Conservation (phyloP, 2,113 vertebrate species). For the Azemiops feae region DNA sequence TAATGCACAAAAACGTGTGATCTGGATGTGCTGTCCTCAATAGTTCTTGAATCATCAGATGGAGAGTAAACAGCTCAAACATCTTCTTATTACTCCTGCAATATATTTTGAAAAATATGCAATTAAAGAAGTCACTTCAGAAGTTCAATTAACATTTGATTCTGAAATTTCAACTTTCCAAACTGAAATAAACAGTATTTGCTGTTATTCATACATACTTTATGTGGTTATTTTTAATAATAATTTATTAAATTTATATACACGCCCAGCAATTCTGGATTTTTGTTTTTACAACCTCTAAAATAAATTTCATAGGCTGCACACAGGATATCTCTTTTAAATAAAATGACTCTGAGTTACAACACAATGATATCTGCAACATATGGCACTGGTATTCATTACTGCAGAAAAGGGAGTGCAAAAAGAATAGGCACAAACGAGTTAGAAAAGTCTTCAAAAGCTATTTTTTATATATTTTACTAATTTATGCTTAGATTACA, state of each 20-base stretch:
- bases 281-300: neutral
- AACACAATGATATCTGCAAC: neutral
- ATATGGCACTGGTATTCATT: neutral
- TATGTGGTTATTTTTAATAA: neutral
- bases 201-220: neutral
- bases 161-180: neutral
- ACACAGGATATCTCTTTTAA: neutral
- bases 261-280: neutral
- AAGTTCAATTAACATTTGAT: neutral
- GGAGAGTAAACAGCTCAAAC: conserved; percentile 83
- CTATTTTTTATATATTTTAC: neutral
- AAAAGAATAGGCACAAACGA: neutral
- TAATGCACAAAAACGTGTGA: conserved; percentile 80
- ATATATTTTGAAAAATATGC: conserved; percentile 50
- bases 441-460: neutral
- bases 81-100: conserved; percentile 84
- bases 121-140: neutral
- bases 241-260: neutral
- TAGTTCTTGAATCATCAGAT: conserved; percentile 79
- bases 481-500: neutral
- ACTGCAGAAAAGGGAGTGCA: neutral
- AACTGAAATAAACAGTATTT: neutral
- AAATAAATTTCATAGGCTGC: neutral
- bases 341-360: neutral
- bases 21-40: conserved; percentile 71